Evolutionary conservation across 1,140 invertebrate species (phyloP), one percentile per base, ranked within the genome.

Genomic region (Mylabris phalerata): DNA sequence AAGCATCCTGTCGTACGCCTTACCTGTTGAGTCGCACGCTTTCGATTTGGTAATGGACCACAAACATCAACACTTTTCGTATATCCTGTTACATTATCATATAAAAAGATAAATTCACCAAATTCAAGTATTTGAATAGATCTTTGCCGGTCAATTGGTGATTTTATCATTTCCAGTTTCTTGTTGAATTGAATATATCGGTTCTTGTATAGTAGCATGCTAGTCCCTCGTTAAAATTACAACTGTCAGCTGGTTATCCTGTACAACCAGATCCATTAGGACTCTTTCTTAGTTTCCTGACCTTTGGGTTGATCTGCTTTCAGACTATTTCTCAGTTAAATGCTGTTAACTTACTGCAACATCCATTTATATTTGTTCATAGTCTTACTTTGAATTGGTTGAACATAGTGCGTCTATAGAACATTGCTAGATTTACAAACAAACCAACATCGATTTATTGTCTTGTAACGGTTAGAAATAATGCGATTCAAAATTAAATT

Each of bases 401-500:
- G 51, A 25, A 54, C 32, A 32, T 4, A 32, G 32, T 32, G 32
- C 38, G 51, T 42, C 19, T 45, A 43, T 54, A 45, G 44, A 49
- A 27, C 60, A 47, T 57, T 47, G 50, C 46, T 11, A 58, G 60
- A 62, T 62, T 58, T 63, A 60, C 62, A 61, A 60, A 61, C 56
- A 56, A 61, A 61, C 48, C 57, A 51, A 42, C 50, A 66, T 66
- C 66, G 64, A 68, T 66, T 64, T 66, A 66, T 68, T 61, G 66
- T 68, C 66, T 66, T 68, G 64, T 66, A 67, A 65, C 61, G 54
- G 63, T 55, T 61, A 55, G 66, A 67, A 67, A 67, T 67, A 67
- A 68, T 64, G 66, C 64, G 66, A 68, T 68, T 68, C 66, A 64
- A 66, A 68, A 68, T 68, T 68, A 68, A 66, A 68, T 68, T 68